Evolutionary conservation across 1,140 invertebrate species (phyloP).

Genomic region (Caenorhabditis latens): DNA sequence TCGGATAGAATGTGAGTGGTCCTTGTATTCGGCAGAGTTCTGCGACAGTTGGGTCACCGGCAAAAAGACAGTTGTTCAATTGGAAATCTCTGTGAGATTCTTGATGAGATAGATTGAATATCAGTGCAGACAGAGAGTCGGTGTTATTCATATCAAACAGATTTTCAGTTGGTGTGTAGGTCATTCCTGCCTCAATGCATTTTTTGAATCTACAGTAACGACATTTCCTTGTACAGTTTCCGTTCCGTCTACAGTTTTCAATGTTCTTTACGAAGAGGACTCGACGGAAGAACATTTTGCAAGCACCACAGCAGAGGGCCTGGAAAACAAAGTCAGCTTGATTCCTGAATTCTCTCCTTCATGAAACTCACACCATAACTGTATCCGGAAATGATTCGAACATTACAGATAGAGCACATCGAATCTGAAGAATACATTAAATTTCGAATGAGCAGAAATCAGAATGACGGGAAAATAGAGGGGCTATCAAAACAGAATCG

Average conservation of each 20-base stretch:
- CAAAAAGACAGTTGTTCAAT: not conserved
- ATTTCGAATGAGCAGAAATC: not conserved
- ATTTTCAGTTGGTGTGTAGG: not conserved
- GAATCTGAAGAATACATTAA: not conserved
- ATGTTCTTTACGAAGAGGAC: not conserved
- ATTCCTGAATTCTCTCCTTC: not conserved
- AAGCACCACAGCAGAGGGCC: not conserved
- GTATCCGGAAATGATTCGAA: not conserved
- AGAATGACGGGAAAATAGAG: not conserved
- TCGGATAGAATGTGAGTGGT: not conserved
- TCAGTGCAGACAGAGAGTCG: not conserved
- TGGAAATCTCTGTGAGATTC: not conserved
- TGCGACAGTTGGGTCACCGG: not conserved
- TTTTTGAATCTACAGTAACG: slow-evolving; percentile 21
- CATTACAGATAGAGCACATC: slow-evolving; percentile 2
- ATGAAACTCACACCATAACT: slow-evolving; percentile 12
- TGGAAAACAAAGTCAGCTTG: not conserved
- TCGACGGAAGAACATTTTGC: slow-evolving; percentile 49
- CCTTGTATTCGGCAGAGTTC: not conserved
- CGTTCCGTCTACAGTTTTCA: not conserved
- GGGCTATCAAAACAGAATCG: no score
- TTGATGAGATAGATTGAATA: not conserved
- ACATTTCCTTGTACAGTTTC: not conserved
- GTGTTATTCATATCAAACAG: not conserved
- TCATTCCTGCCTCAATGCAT: slow-evolving; percentile 35